Evolutionary conservation across 2,113 vertebrate species (phyloP), one percentile per base, ranked within the genome.

Genomic region (Sciurus niger): DNA sequence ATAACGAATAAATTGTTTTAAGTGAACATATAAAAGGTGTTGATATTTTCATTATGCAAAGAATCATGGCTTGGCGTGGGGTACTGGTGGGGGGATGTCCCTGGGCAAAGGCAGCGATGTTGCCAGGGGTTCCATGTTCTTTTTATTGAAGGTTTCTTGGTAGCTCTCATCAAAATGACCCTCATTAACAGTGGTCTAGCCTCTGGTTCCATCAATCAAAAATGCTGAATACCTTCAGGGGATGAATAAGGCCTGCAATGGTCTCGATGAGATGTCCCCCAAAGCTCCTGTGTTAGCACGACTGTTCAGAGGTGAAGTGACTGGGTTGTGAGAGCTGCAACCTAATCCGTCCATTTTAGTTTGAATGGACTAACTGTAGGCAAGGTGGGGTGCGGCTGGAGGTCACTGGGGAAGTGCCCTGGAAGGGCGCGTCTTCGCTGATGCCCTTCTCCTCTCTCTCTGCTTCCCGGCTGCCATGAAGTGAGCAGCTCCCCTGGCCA

Each of bases 81-180:
- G 8, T 18, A 7, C 30, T 18, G 20, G 74, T 11, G 9, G 28
- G 68, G 78, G 24, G 53, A 34, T 32, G 84, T 70, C 68, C 46
- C 51, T 2, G 24, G 79, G 24, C 51, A 10, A 30, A 22, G 9
- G 91, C 18, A 72, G 43, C 1, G 2, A 63, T 72, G 43, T 34
- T 22, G 34, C 70, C 2, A 1, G 18, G 70, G 14, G 0, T 14
- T 48, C 55, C 9, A 0, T 10, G 32, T 12, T 34, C 18, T 55
- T 63, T 43, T 58, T 37, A 24, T 43, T 72, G 28, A 18, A 13
- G 30, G 7, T 43, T 51, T 70, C 63, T 25, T 8, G 11, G 77
- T 12, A 3, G 34, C 65, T 60, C 6, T 18, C 77, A 8, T 77
- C 30, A 18, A 13, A 55, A 40, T 0, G 48, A 17, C 18, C 46